Conservation (phyloP, 2,888 invertebrate species). For the Tenthredo notha region DNA sequence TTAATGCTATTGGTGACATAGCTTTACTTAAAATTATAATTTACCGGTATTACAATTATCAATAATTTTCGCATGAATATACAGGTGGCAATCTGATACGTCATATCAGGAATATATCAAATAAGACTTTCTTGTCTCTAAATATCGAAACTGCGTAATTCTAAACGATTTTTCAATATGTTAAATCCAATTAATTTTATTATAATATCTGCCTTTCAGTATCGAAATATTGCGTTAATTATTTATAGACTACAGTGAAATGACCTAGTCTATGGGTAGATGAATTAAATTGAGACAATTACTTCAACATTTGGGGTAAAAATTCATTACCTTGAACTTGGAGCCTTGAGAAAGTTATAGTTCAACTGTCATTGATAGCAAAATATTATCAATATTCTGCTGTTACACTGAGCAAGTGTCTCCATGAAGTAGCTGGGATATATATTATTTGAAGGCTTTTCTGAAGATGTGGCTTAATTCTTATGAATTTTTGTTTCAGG, state of each 20-base stretch:
- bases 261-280: neutral
- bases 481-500: constrained; percentile 76
- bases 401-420: neutral
- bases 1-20: neutral
- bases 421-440: neutral
- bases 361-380: neutral
- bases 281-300: neutral
- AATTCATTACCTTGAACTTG: neutral
- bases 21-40: neutral
- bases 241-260: neutral
- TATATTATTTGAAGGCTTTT: neutral
- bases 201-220: neutral
- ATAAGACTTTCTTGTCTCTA: neutral
- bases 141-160: neutral
- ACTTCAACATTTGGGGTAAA: neutral
- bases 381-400: neutral
- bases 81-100: neutral
- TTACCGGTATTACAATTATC: neutral
- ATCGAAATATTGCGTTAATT: neutral
- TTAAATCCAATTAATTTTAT: neutral
- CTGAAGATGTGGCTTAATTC: constrained; percentile 39
- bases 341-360: neutral
- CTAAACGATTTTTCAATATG: neutral
- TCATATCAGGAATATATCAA: constrained; percentile 13
- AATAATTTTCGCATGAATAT: neutral